Base-by-base conservation (phyloP, 1,140 invertebrate species). In the Drosophila sproati region DNA sequence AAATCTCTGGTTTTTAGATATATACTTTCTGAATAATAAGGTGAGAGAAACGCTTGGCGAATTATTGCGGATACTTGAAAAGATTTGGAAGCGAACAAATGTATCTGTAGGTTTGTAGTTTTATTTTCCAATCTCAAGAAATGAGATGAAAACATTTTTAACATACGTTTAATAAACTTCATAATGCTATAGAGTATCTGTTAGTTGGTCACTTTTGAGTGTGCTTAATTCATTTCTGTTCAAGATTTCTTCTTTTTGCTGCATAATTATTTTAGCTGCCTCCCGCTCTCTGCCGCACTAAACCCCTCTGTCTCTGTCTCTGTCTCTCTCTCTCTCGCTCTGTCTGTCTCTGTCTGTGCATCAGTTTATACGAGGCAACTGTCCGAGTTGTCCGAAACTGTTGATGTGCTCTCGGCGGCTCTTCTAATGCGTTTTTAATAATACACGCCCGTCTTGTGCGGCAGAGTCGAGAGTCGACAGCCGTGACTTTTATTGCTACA, bases 371-470 rank as follows among this genome's bases (percentile, higher is more conserved):
- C 73, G 76, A 87, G 82, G 54, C 69, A 73, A 61, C 48, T 54
- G 62, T 70, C 48, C 64, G 48, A 47, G 59, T 37, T 63, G 71
- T 74, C 66, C 47, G 50, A 28, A 32, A 31, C 41, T 34, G 48
- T 41, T 72, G 73, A 63, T 68, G 62, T 55, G 67, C 47, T 69
- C 55, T 59, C 39, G 34, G 61, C 82, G 78, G 78, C 82, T 87
- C 85, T 91, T 91, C 87, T 91, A 91, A 91, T 91, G 88, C 87
- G 87, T 81, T 91, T 91, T 91, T 91, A 91, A 91, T 91, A 91
- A 91, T 88, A 91, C 85, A 87, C 86, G 86, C 86, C 86, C 82
- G 86, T 89, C 82, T 77, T 72, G 71, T 73, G 71, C 71, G 71
- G 71, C 64, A 61, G 34, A 39, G 5, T 34, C 43, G 4, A 20